Conservation (phyloP, 2,797 vertebrate genomes). For the Hemitrygon akajei region DNA sequence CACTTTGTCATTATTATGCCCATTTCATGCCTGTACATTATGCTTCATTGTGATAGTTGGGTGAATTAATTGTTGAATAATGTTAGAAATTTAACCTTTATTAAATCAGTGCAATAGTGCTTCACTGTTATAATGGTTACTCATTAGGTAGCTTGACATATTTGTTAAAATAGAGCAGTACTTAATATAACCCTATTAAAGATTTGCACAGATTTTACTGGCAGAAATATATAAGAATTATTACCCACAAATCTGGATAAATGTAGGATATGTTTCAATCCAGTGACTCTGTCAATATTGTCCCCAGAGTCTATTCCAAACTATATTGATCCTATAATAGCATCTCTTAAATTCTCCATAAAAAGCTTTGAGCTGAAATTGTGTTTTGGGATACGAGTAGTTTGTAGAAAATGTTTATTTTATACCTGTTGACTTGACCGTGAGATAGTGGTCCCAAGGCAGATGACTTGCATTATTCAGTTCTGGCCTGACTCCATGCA, state of each 20-base stretch:
- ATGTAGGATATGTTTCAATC: background rate
- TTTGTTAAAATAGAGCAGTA: background rate
- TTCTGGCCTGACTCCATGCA: background rate
- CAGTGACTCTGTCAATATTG: background rate
- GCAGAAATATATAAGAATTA: background rate
- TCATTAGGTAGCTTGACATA: background rate
- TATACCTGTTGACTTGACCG: background rate
- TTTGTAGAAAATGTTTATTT: background rate
- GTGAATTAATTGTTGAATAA: background rate
- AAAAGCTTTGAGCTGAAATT: background rate
- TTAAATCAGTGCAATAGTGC: background rate
- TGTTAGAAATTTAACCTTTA: background rate
- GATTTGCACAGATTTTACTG: background rate
- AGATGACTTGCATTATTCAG: background rate
- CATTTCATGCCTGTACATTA: background rate
- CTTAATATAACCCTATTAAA: background rate
- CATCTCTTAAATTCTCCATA: background rate
- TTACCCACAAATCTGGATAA: background rate
- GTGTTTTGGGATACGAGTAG: background rate
- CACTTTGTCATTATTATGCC: background rate
- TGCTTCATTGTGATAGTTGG: background rate
- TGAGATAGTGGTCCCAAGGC: background rate
- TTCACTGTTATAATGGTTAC: background rate
- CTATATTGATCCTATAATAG: background rate
- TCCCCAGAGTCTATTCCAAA: background rate